phyloP scores from a whole-genome alignment of 1,140 invertebrate genomes.

The Akabosia matsudoensis region DNA sequence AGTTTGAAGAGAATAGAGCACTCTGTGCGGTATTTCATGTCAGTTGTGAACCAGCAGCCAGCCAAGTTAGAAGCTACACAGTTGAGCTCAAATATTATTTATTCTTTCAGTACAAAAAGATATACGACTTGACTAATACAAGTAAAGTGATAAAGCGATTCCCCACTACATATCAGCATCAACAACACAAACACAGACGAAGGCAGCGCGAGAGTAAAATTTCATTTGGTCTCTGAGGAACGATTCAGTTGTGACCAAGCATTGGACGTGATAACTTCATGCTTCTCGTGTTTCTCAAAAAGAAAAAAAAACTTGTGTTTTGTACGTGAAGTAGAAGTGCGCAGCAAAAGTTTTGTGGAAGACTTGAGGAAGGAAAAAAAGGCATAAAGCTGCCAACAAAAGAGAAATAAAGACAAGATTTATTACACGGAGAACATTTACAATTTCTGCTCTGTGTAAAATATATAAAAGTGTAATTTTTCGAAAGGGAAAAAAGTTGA shows the following conservation, averaged over 20 bases:
- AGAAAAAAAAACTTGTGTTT: neutral
- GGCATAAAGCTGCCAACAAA: conserved; percentile 2
- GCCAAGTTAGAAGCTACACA: too few relatives aligned
- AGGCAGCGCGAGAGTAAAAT: conserved; percentile 2
- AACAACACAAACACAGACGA: neutral
- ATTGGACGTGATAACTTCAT: conserved; percentile 20
- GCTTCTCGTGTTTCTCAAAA: neutral
- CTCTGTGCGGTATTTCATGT: neutral
- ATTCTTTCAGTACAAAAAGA: neutral
- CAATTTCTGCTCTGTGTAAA: too few relatives aligned
- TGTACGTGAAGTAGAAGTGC: neutral
- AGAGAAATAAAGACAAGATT: neutral
- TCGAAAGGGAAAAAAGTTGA: neutral
- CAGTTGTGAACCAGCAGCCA: too few relatives aligned
- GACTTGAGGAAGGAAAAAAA: neutral
- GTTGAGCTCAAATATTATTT: neutral
- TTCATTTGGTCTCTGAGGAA: conserved; percentile 24
- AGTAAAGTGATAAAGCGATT: too few relatives aligned
- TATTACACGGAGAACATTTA: neutral
- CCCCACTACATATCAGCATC: neutral
- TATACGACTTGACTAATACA: neutral
- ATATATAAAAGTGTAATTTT: too few relatives aligned
- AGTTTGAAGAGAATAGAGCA: neutral
- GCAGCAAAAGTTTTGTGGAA: neutral
- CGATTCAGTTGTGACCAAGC: conserved; percentile 24